These are phyloP conservation scores for Eptesicus fuscus DNA, from an alignment of 2,113 vertebrate genomes.

Conservation along the genomic window DNA sequence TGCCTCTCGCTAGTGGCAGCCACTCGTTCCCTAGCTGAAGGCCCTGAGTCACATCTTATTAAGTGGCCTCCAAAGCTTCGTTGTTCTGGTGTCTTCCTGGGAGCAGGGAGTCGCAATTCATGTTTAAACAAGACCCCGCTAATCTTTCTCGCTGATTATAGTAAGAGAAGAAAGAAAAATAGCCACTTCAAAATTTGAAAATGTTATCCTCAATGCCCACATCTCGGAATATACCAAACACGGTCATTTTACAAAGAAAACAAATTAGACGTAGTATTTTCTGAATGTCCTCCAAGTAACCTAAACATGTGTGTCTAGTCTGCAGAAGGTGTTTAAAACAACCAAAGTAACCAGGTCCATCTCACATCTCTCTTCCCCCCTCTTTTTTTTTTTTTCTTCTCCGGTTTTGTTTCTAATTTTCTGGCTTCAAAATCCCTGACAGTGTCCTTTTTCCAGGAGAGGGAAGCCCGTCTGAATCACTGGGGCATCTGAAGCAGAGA, in stretches of 20 bases:
- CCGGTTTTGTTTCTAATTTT: constrained; percentile 17
- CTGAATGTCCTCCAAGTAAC: neutral
- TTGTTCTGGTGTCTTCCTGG: neutral
- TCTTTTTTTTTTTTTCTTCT: neutral
- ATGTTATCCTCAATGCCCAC: neutral
- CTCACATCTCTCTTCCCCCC: neutral
- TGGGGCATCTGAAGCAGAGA: constrained; percentile 61
- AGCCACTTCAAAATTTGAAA: neutral
- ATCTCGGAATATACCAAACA: neutral
- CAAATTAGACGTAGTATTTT: neutral
- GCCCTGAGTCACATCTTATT: neutral
- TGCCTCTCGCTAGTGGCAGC: neutral
- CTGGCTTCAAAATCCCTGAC: constrained; percentile 60
- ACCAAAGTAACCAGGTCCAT: neutral
- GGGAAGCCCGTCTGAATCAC: neutral
- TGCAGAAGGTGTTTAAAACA: neutral
- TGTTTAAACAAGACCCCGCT: neutral
- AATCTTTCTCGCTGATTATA: neutral
- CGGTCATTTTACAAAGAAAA: neutral
- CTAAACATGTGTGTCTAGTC: neutral
- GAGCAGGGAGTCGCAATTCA: neutral
- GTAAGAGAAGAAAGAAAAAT: constrained; percentile 17
- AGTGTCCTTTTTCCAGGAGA: neutral
- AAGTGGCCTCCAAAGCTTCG: neutral
- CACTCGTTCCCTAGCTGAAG: neutral